These are phyloP conservation scores for Hypanus sabinus DNA, from an alignment of 2,113 vertebrate species.

Conservation along the genomic window DNA sequence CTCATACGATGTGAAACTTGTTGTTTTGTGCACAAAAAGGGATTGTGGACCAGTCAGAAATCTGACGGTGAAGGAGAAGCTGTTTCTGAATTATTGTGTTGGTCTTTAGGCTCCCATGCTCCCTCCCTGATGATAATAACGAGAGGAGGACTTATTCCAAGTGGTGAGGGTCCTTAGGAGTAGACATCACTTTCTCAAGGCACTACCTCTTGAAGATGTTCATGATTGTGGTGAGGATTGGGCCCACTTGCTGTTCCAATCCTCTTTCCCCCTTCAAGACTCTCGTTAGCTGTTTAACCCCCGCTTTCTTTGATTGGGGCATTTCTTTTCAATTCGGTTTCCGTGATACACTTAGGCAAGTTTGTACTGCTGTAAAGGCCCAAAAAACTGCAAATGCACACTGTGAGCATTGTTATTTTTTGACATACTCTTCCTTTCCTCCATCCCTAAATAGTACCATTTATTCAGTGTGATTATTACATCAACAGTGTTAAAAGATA, in stretches of 20 bases:
- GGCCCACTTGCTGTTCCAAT: neutral
- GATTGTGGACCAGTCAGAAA: too few relatives aligned
- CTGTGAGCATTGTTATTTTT: neutral
- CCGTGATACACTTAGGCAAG: neutral
- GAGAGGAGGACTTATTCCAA: too few relatives aligned
- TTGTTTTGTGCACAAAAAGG: too few relatives aligned
- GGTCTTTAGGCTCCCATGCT: too few relatives aligned
- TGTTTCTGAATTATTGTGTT: too few relatives aligned
- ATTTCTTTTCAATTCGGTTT: neutral
- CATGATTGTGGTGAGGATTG: too few relatives aligned
- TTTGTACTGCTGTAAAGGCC: neutral
- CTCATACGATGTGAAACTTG: too few relatives aligned
- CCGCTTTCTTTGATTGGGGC: neutral
- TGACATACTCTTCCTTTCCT: neutral
- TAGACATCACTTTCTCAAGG: too few relatives aligned
- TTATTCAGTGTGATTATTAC: neutral
- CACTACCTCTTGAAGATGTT: too few relatives aligned
- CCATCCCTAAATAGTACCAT: neutral
- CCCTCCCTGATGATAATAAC: too few relatives aligned
- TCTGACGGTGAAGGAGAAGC: too few relatives aligned
- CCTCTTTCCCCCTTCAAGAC: neutral
- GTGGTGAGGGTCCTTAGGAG: too few relatives aligned
- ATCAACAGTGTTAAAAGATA: neutral
- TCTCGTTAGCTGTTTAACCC: neutral
- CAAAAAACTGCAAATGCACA: neutral